Evolutionary conservation across 1,140 invertebrate genomes (phyloP).

Genomic region (Chironomus tepperi): DNA sequence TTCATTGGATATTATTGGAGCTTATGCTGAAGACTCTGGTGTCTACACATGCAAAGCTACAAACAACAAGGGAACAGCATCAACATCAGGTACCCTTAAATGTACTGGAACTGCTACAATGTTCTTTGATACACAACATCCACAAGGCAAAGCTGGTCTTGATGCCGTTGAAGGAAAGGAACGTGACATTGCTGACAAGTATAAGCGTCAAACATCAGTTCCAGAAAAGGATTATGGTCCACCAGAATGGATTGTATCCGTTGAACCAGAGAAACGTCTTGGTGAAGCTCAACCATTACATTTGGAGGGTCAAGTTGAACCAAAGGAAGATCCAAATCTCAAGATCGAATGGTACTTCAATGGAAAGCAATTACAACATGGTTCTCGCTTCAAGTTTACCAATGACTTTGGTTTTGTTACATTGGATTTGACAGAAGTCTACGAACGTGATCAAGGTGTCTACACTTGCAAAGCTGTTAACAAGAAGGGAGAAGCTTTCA

Average conservation of each 20-base stretch:
- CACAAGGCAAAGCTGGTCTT: constrained; percentile 74
- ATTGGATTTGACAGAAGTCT: constrained; percentile 77
- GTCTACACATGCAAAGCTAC: constrained; percentile 87
- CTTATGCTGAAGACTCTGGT: constrained; percentile 81
- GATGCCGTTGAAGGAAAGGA: constrained; percentile 80
- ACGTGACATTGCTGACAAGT: constrained; percentile 61
- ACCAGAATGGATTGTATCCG: constrained; percentile 77
- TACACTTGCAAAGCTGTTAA: constrained; percentile 86
- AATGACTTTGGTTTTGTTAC: constrained; percentile 91
- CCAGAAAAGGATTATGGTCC: constrained; percentile 73
- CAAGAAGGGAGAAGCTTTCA: constrained; percentile 81
- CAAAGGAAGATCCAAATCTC: constrained; percentile 93
- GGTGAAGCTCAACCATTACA: constrained; percentile 83
- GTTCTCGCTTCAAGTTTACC: constrained; percentile 75
- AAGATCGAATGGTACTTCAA: constrained; percentile 92
- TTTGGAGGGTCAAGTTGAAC: constrained; percentile 88
- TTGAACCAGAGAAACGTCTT: constrained; percentile 72
- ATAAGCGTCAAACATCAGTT: constrained; percentile 50
- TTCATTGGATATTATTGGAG: constrained; percentile 68
- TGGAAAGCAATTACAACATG: constrained; percentile 75
- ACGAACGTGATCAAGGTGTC: constrained; percentile 88
- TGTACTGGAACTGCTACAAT: constrained; percentile 70
- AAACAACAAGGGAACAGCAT: constrained; percentile 81
- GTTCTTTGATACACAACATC: constrained; percentile 81
- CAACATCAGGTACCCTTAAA: constrained; percentile 76